Evolutionary conservation across 1,140 invertebrate species (phyloP).

Genomic region (Rhagoletis pomonella): DNA sequence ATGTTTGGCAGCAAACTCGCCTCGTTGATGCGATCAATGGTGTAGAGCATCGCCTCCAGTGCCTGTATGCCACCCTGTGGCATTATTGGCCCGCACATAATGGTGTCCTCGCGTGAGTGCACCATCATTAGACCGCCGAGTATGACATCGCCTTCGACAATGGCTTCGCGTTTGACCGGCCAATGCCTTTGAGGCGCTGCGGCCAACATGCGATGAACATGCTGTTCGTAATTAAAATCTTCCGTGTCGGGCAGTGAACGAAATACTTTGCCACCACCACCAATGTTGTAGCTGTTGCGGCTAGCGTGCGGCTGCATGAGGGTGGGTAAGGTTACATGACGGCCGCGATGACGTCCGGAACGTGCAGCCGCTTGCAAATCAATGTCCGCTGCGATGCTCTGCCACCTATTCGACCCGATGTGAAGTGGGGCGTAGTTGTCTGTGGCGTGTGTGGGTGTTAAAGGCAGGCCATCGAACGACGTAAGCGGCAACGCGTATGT

Average conservation of each 20-base stretch:
- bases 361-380: slow-evolving; percentile 59
- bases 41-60: slow-evolving; percentile 90
- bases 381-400: slow-evolving; percentile 12
- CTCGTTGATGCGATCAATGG: slow-evolving; percentile 85
- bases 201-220: slow-evolving; percentile 46
- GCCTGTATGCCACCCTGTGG: slow-evolving; percentile 91
- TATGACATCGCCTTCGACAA: slow-evolving; percentile 88
- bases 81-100: slow-evolving; percentile 90
- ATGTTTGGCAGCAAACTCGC: slow-evolving; percentile 80
- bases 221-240: slow-evolving; percentile 58
- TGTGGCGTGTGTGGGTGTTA: not conserved
- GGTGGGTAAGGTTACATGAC: slow-evolving; percentile 58
- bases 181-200: slow-evolving; percentile 76
- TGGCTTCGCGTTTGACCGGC: slow-evolving; percentile 91
- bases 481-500: not conserved
- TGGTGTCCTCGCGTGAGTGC: slow-evolving; percentile 87
- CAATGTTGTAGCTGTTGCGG: not conserved
- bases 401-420: not conserved
- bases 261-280: slow-evolving; percentile 63
- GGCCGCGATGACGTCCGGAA: slow-evolving; percentile 69
- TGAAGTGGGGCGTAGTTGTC: too few species aligned
- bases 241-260: slow-evolving; percentile 68
- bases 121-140: slow-evolving; percentile 96
- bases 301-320: slow-evolving; percentile 16
- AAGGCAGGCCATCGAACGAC: not conserved